Conservation (phyloP, 2,113 vertebrate genomes). For the Dipodomys spectabilis region DNA sequence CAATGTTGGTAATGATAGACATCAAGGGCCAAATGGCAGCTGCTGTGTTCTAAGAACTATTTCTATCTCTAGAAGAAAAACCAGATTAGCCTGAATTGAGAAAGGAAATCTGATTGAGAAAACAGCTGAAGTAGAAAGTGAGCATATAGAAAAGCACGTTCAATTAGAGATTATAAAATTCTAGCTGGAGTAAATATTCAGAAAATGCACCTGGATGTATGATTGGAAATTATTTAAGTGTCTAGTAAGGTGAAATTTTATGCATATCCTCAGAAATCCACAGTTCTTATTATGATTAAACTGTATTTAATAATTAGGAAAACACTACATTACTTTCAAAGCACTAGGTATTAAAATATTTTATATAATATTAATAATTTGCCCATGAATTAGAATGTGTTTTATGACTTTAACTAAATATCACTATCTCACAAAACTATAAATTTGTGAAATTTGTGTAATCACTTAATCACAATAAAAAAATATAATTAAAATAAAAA, state of each 20-base stretch:
- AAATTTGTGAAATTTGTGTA: too few species aligned
- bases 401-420: too few species aligned
- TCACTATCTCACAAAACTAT: too few species aligned
- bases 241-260: slow-evolving; percentile 12
- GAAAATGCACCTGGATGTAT: not conserved
- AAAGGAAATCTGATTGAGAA: slow-evolving; percentile 45
- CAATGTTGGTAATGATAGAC: not conserved
- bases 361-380: too few species aligned
- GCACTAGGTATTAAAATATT: slow-evolving; percentile 18
- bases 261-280: slow-evolving; percentile 52
- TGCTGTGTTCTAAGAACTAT: slow-evolving; percentile 18
- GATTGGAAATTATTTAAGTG: not conserved
- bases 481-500: too few species aligned
- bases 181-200: slow-evolving; percentile 35
- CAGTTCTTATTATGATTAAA: slow-evolving; percentile 43
- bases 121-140: slow-evolving; percentile 31
- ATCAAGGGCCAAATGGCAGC: not conserved
- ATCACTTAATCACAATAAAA: too few species aligned
- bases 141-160: not conserved
- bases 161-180: slow-evolving; percentile 38
- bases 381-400: too few species aligned
- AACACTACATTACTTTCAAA: slow-evolving; percentile 61
- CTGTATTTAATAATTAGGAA: slow-evolving; percentile 22
- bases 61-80: not conserved
- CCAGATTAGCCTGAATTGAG: slow-evolving; percentile 3